Evolutionary conservation across 2,113 vertebrate species (phyloP).

Genomic region (Ameiurus melas): DNA sequence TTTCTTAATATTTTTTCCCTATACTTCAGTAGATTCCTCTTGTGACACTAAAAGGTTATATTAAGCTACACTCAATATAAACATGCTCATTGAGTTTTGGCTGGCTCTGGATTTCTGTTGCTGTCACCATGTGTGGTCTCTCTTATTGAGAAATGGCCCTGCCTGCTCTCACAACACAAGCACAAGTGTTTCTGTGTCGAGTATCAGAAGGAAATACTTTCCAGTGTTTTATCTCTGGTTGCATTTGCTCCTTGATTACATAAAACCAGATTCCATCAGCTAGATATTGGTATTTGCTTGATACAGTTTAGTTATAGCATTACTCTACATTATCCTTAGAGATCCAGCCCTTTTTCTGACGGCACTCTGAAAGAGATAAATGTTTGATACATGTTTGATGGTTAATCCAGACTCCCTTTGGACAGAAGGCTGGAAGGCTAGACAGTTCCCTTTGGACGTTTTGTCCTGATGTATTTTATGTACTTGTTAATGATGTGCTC

Average conservation of each 20-base stretch:
- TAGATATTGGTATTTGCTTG: not conserved
- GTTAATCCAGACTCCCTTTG: constrained; percentile 15
- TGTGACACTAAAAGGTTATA: not conserved
- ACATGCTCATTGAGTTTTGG: constrained; percentile 5
- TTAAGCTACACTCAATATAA: constrained; percentile 2
- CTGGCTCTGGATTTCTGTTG: constrained; percentile 13
- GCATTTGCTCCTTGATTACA: not conserved
- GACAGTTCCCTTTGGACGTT: constrained; percentile 18
- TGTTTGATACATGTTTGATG: not conserved
- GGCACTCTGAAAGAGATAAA: not conserved
- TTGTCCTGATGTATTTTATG: constrained; percentile 21
- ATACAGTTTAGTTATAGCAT: not conserved
- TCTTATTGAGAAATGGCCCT: constrained; percentile 20
- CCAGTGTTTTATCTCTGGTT: not conserved
- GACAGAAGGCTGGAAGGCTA: not conserved
- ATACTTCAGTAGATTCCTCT: not conserved
- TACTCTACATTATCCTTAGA: not conserved
- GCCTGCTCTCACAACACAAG: not conserved
- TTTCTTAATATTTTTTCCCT: not conserved
- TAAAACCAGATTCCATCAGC: constrained; percentile 4
- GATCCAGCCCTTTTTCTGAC: not conserved
- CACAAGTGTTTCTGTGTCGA: not conserved
- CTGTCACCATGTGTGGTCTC: constrained; percentile 23
- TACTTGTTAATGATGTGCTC: constrained; percentile 26
- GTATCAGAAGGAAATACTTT: not conserved